Conservation (phyloP, 1,140 invertebrate species). For the Lepidurus couesii region DNA sequence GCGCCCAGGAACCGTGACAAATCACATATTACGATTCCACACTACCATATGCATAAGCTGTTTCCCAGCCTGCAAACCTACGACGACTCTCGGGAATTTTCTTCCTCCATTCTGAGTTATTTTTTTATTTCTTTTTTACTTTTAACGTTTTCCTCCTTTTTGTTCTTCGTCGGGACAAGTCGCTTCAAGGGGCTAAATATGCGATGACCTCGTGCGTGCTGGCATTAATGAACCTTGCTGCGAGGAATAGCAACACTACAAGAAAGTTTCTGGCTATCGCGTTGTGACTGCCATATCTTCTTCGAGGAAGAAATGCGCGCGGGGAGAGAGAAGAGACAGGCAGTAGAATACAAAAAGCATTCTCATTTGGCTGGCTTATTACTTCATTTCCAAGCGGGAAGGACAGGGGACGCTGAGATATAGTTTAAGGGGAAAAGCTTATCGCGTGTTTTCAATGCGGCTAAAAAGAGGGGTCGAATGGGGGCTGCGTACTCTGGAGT, state of each 20-base stretch:
- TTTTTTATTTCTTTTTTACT: no score
- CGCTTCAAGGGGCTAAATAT: no score
- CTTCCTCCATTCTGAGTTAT: neutral
- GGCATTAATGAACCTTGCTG: no score
- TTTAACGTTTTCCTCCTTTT: no score
- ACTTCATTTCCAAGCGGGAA: neutral
- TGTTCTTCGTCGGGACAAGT: no score
- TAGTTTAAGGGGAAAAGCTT: neutral
- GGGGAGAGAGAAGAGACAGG: neutral
- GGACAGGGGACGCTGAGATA: neutral
- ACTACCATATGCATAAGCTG: neutral
- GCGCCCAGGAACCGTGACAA: neutral
- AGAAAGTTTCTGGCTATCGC: no score
- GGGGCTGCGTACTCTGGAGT: neutral
- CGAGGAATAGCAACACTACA: no score
- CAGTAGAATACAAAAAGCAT: neutral
- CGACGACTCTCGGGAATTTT: neutral
- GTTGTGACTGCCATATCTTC: no score
- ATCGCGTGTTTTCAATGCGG: neutral
- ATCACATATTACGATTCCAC: slow-evolving; percentile 13
- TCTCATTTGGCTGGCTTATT: neutral
- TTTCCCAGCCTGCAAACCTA: neutral
- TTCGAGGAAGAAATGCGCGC: no score
- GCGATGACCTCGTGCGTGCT: no score
- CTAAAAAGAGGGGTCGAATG: neutral